These are phyloP conservation scores for Monochamus alternatus DNA, from an alignment of 2,888 invertebrate species.

Conservation along the genomic window DNA sequence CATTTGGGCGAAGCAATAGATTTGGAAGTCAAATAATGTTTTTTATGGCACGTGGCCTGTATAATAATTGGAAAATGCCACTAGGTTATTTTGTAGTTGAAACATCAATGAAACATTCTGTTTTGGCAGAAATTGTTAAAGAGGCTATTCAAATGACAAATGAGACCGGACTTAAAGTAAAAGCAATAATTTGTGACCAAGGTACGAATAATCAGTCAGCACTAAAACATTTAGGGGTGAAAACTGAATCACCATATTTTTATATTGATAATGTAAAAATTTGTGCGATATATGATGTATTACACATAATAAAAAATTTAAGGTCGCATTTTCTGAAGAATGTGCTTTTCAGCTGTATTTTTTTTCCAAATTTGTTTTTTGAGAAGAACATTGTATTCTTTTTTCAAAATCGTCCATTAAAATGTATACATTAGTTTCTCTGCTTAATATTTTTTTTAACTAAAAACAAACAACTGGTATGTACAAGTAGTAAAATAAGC, in stretches of 20 bases:
- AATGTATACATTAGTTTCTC: too few species aligned
- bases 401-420: too few species aligned
- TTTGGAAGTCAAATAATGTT: conserved; percentile 14
- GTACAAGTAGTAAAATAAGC: too few species aligned
- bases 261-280: neutral
- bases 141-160: neutral
- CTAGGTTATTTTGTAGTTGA: conserved; percentile 5
- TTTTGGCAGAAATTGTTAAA: neutral
- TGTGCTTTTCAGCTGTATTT: too few species aligned
- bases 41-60: conserved; percentile 7
- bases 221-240: neutral
- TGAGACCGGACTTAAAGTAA: neutral
- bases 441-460: too few species aligned
- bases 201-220: conserved; percentile 11
- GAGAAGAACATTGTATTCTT: too few species aligned
- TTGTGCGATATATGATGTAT: neutral
- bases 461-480: too few species aligned
- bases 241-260: neutral
- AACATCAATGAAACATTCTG: conserved; percentile 5
- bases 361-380: too few species aligned
- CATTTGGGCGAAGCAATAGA: neutral
- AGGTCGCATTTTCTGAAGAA: conserved; percentile 11
- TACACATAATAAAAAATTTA: conserved; percentile 10
- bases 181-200: conserved; percentile 10
- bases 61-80: conserved; percentile 9